Evolutionary conservation across 2,113 vertebrate species (phyloP).

Genomic region (Abramis brama): DNA sequence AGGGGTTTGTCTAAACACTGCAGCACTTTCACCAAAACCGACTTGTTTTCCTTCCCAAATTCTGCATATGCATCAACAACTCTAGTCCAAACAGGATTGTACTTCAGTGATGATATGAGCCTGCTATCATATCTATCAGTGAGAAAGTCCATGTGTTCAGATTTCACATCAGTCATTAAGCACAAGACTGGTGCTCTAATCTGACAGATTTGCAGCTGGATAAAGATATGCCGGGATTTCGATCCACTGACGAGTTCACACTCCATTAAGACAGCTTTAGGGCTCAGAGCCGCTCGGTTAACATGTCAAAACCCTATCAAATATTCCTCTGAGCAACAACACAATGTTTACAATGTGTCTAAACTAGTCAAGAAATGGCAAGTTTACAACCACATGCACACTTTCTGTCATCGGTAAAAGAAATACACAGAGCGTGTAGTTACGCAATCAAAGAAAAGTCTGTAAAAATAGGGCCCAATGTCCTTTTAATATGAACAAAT

Average conservation of each 20-base stretch:
- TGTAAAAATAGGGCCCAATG: neutral
- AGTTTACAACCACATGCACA: neutral
- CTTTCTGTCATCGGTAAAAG: neutral
- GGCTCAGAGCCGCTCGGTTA: neutral
- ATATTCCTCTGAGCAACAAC: neutral
- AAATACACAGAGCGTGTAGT: neutral
- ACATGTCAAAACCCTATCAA: neutral
- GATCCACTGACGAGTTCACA: neutral
- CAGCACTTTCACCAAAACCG: neutral
- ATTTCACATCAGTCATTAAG: conserved; percentile 1
- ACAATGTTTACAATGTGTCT: neutral
- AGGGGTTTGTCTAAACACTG: neutral
- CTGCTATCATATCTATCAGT: neutral
- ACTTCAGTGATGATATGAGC: neutral
- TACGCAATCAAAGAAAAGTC: neutral
- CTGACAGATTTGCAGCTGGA: conserved; percentile 33
- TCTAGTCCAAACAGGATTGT: neutral
- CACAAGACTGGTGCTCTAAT: neutral
- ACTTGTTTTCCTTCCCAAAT: neutral
- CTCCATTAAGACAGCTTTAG: conserved; percentile 34
- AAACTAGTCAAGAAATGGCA: neutral
- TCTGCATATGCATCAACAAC: neutral
- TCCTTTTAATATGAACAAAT: neutral
- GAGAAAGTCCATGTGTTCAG: neutral
- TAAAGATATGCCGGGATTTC: neutral